Evolutionary conservation across 1,140 invertebrate genomes (phyloP), one percentile per base, ranked within the genome.

Genomic region (Philopotamus ludificatus): DNA sequence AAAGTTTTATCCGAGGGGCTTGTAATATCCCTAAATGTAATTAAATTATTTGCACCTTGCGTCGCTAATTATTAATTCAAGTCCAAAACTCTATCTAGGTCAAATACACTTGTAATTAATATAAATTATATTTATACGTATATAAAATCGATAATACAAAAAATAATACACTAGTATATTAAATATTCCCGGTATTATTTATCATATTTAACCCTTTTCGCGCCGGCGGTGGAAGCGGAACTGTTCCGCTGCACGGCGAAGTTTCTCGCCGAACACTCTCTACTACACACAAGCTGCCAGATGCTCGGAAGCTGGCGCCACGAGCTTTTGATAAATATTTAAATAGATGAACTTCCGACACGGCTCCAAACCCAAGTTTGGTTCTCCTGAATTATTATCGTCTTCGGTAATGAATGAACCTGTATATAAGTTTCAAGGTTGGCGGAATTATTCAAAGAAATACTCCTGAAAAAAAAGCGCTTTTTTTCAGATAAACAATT

Each of bases 281-380:
- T n/a, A n/a, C n/a, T 22, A n/a, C 3, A 39, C 20, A 58, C 41
- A 21, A 41, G 28, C 34, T 51, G 63, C 63, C 63, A 65, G 57
- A 61, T 67, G 63, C 22, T 59, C 21, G 28, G 55, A 34, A 65
- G 26, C 12, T 59, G 28, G 28, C 41, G 23, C 63, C 49, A 45
- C 28, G 26, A 62, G 67, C 63, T 55, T 58, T 55, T 60, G 67
- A 62, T 69, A 65, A 69, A 69, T 69, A 69, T 69, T 69, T 69
- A 69, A 69, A 65, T 69, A 63, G 42, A 42, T 54, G 58, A 69
- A 69, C 63, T 69, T 69, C 63, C 41, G 49, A 62, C 67, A 65
- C 21, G 51, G 49, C 47, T 34, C 41, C 57, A 53, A 53, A 45
- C 61, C 61, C 21, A 58, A 45, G 23, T 60, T 60, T 57, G 51